Percentiles rank a stretch among this genome's conserved stretches.
These are phyloP conservation scores for Trichacis sp. DNA, from an alignment of 2,888 invertebrate genomes.

Conservation along the genomic window DNA sequence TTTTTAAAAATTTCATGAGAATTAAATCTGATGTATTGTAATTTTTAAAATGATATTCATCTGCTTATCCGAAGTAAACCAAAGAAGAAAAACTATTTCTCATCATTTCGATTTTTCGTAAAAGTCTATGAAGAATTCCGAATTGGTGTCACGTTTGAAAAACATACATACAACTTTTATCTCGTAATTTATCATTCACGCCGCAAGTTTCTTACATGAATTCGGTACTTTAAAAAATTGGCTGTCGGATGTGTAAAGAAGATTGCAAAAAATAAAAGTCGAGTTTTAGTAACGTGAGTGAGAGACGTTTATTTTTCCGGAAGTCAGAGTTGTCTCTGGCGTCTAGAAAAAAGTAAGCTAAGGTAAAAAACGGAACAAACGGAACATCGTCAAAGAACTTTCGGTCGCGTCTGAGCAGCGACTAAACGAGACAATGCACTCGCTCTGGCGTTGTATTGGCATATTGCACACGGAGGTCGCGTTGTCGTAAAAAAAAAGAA, in stretches of 20 bases:
- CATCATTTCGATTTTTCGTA: too few relatives aligned
- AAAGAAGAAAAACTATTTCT: too few relatives aligned
- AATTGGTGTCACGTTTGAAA: too few relatives aligned
- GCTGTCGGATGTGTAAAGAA: not conserved
- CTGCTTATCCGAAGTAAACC: too few relatives aligned
- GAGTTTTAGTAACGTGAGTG: constrained; percentile 13
- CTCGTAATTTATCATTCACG: too few relatives aligned
- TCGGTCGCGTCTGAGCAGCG: constrained; percentile 23
- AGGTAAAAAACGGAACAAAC: constrained; percentile 19
- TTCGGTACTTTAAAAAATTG: not conserved
- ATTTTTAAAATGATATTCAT: too few relatives aligned
- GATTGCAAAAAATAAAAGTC: constrained; percentile 13
- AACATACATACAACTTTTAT: too few relatives aligned
- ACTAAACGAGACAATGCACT: constrained; percentile 30
- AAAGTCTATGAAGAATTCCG: too few relatives aligned
- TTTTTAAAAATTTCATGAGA: too few relatives aligned
- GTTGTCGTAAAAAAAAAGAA: constrained; percentile 11
- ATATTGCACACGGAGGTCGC: constrained; percentile 12
- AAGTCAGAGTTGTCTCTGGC: not conserved
- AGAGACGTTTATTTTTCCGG: constrained; percentile 10
- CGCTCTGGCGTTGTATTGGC: constrained; percentile 22
- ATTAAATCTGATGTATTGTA: too few relatives aligned
- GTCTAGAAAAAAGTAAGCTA: not conserved
- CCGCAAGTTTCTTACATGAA: not conserved
- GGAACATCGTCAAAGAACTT: constrained; percentile 31